These are phyloP conservation scores for Daboia siamensis DNA, from an alignment of 2,113 vertebrate genomes.

Conservation along the genomic window DNA sequence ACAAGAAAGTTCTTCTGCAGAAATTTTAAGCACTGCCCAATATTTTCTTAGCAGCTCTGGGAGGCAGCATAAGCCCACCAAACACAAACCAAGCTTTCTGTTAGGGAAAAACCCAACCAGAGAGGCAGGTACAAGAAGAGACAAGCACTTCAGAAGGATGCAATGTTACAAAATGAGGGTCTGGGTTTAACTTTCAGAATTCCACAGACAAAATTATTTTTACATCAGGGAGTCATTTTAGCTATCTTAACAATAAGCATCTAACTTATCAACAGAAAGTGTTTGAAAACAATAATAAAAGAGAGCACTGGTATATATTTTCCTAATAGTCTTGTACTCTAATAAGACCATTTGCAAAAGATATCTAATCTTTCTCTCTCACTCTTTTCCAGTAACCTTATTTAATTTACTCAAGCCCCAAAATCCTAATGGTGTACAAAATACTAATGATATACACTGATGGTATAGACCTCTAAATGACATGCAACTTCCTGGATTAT, in stretches of 20 bases:
- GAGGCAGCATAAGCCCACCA: slow-evolving; percentile 34
- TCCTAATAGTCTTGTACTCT: not conserved
- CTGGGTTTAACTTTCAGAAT: not conserved
- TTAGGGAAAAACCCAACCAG: not conserved
- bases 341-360: not conserved
- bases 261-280: not conserved
- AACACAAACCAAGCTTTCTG: slow-evolving; percentile 7
- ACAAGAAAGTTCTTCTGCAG: not conserved
- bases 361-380: not conserved
- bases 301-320: not conserved
- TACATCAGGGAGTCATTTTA: slow-evolving; percentile 53
- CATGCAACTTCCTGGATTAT: not conserved
- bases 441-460: not conserved
- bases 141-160: not conserved
- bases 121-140: not conserved
- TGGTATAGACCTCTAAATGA: not conserved
- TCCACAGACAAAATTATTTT: slow-evolving; percentile 34
- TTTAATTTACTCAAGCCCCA: not conserved
- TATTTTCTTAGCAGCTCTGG: slow-evolving; percentile 27
- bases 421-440: too few relatives aligned
- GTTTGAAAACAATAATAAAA: not conserved
- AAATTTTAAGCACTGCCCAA: not conserved
- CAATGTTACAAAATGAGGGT: not conserved
- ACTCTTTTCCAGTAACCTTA: not conserved
- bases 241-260: slow-evolving; percentile 46